These are phyloP conservation scores for Episyrphus balteatus DNA, from an alignment of 1,140 invertebrate genomes.

Conservation along the genomic window DNA sequence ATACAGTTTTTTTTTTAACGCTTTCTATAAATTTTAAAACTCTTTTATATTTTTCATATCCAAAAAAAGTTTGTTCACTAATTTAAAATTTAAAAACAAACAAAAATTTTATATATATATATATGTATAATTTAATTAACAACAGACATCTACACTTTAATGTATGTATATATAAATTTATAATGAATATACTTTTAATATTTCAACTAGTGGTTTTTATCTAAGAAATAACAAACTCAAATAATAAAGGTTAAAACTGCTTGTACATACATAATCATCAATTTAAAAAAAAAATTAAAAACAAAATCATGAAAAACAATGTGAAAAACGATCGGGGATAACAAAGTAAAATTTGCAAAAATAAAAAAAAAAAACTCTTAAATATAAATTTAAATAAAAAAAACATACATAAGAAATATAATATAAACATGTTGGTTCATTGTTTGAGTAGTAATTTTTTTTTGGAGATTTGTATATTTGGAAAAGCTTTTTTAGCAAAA, in stretches of 20 bases:
- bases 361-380: background rate
- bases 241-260: background rate
- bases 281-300: background rate
- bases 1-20: no score
- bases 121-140: background rate
- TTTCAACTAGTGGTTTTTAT: constrained; percentile 2
- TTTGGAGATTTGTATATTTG: no score
- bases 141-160: constrained; percentile 3
- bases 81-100: background rate
- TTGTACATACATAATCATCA: background rate
- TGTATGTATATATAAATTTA: background rate
- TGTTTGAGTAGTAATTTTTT: no score
- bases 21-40: no score
- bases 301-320: background rate
- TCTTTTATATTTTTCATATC: no score
- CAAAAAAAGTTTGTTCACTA: background rate
- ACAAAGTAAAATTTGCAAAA: background rate
- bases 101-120: background rate
- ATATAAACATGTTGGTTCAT: no score
- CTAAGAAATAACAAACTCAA: constrained; percentile 1
- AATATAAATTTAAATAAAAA: no score
- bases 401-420: no score
- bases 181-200: background rate
- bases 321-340: background rate
- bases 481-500: no score